Percentiles rank a stretch among this genome's conserved stretches.
Conservation (phyloP, 2,888 invertebrate genomes). For the Synergus laeviventris region DNA sequence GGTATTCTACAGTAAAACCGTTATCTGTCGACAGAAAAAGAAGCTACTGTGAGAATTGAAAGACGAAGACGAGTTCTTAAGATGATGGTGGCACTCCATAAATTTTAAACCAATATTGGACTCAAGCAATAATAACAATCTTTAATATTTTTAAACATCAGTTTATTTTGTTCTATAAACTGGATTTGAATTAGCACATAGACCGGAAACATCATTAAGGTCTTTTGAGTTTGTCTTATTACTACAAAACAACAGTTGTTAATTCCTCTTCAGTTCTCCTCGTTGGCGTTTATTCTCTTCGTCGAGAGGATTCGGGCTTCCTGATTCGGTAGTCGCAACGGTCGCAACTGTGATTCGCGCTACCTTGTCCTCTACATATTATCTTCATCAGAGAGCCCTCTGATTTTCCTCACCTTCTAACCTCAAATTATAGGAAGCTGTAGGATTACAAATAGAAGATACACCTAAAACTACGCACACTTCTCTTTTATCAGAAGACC, state of each 20-base stretch:
- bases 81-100: slow-evolving; percentile 4
- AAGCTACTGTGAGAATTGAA: slow-evolving; percentile 50
- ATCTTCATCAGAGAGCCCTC: not conserved
- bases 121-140: slow-evolving; percentile 12
- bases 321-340: not conserved
- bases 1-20: slow-evolving; percentile 48
- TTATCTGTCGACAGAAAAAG: slow-evolving; percentile 53
- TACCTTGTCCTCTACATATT: not conserved
- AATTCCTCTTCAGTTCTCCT: not conserved
- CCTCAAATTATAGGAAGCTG: not conserved
- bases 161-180: no score
- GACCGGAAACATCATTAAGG: no score
- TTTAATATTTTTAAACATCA: not conserved
- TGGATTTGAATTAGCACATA: no score
- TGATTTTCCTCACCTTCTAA: not conserved
- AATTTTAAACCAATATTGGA: slow-evolving; percentile 23
- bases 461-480: no score
- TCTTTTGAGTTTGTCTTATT: no score
- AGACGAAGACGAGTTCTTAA: slow-evolving; percentile 39
- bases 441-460: not conserved
- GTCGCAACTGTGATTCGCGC: slow-evolving; percentile 1
- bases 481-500: no score
- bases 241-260: not conserved
- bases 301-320: not conserved
- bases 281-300: not conserved